Evolutionary conservation across 2,797 vertebrate genomes (phyloP).

Genomic region (Onychomys torridus): DNA sequence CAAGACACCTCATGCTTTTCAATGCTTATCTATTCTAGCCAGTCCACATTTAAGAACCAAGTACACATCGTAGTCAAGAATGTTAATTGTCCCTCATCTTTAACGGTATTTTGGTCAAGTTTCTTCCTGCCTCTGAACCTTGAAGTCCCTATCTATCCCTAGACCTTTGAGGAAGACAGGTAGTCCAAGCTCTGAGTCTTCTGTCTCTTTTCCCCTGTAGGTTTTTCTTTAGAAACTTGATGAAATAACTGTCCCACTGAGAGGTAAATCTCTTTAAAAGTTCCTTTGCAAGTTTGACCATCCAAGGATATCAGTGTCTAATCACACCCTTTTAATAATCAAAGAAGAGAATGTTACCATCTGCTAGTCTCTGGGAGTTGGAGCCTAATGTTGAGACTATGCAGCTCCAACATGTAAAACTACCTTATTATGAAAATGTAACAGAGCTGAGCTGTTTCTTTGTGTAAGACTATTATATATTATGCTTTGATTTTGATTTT

Average conservation of each 20-base stretch:
- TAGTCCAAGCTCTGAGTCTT: too few relatives aligned
- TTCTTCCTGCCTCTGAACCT: background rate
- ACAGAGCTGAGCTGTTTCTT: background rate
- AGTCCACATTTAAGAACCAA: background rate
- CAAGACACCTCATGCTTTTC: rapidly evolving
- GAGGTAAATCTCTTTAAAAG: background rate
- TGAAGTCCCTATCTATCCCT: background rate
- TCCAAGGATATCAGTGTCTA: background rate
- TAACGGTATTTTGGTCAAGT: background rate
- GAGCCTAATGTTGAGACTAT: background rate
- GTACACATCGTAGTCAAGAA: too few relatives aligned
- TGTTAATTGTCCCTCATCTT: background rate
- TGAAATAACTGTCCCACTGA: background rate
- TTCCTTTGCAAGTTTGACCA: background rate
- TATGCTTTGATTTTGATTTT: background rate
- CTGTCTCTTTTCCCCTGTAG: background rate
- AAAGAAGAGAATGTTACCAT: background rate
- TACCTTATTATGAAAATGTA: background rate
- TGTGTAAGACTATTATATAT: background rate
- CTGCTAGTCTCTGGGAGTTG: background rate
- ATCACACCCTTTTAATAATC: background rate
- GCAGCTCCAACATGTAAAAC: background rate
- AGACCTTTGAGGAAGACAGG: background rate
- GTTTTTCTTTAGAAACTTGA: background rate
- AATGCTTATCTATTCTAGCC: background rate